Percentiles rank a stretch among this genome's conserved stretches.
Conservation (phyloP, 2,113 vertebrate genomes). For the Microcebus jonahi region DNA sequence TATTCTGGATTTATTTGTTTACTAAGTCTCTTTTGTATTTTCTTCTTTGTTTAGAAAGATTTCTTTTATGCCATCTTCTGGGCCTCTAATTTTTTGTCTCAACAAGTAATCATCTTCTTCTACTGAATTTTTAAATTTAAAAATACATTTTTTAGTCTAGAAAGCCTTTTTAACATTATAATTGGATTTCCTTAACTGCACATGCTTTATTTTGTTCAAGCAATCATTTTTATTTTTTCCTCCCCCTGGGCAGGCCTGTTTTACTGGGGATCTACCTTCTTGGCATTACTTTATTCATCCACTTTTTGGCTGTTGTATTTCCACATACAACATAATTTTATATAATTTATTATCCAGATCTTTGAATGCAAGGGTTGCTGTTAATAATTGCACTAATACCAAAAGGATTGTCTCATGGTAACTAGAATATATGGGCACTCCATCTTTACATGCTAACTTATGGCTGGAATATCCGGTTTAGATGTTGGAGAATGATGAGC, state of each 20-base stretch:
- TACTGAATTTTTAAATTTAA: slow-evolving; percentile 18
- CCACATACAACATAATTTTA: too few relatives aligned
- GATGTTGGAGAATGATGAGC: not conserved
- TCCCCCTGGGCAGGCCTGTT: not conserved
- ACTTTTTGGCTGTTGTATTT: not conserved
- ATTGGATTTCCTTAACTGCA: slow-evolving; percentile 10
- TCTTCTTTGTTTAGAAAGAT: not conserved
- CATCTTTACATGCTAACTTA: not conserved
- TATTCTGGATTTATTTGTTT: slow-evolving; percentile 6
- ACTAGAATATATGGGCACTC: not conserved
- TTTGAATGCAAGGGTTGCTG: not conserved
- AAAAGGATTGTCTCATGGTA: not conserved
- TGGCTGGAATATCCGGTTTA: slow-evolving; percentile 33
- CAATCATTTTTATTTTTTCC: not conserved
- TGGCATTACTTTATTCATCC: not conserved
- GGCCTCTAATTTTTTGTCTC: not conserved
- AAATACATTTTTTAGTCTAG: not conserved
- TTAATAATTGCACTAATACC: not conserved
- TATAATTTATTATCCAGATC: slow-evolving; percentile 33
- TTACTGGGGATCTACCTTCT: not conserved
- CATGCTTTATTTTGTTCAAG: not conserved
- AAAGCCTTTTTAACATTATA: slow-evolving; percentile 14
- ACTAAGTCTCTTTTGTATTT: not conserved
- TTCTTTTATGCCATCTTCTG: not conserved
- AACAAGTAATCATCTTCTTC: slow-evolving; percentile 1